Base-by-base conservation (phyloP, 1,140 invertebrate species). In the Sogatella furcifera region DNA sequence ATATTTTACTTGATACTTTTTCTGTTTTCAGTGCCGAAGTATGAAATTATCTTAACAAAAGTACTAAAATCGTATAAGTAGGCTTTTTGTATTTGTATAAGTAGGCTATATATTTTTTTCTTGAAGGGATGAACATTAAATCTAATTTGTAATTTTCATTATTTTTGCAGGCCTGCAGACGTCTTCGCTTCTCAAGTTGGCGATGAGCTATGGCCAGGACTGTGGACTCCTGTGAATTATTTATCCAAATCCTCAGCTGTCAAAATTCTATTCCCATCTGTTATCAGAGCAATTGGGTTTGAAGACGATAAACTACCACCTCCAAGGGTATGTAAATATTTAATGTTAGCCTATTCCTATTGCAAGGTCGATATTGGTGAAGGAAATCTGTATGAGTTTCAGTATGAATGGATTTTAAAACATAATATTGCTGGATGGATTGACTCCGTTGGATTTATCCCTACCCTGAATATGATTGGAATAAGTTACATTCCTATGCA, bases 181-280 rank as follows among this genome's bases (percentile, higher is more conserved):
- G 49, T 46, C 8, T 63, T 42, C 17, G 42, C 42, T 22, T n/a
- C 21, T 15, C 15, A 19, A 14, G 49, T 59, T 14, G 58, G 55
- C 15, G 62, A 31, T 28, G 49, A 60, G 28, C 24, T 54, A 10
- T 60, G 59, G 59, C 64, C 66, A 13, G 58, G 62, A 19, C 31
- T 65, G 5, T 68, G 67, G 67, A 68, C 67, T n/a, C 67, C 67
- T 15, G 8, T 62, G 0, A 61, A 59, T 19, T 55, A 65, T 38
- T 42, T 62, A 13, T 62, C 62, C 8, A 68, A 68, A 61, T 63
- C 64, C 10, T 53, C 60, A 11, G 66, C 67, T 15, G 15, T 66
- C 2, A 59, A 66, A 44, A 52, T 63, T 19, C 22, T 66, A 6
- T 68, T 68, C 52, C 67, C 67, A 8, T 31, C 52, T 38, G 46